These are phyloP conservation scores for Oscheius myriophilus DNA, from an alignment of 2,888 invertebrate species.

Conservation along the genomic window DNA sequence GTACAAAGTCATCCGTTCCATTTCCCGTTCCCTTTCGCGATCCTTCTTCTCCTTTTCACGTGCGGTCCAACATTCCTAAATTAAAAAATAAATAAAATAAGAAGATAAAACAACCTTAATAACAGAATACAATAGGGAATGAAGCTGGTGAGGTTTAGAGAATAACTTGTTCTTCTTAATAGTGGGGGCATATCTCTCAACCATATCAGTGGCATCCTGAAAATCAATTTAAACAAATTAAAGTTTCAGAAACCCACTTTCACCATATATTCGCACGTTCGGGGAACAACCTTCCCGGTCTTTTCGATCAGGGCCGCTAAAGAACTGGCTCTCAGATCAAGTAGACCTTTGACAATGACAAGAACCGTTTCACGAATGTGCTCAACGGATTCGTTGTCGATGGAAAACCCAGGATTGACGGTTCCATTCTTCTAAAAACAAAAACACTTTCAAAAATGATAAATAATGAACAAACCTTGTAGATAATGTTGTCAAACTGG, in stretches of 20 bases:
- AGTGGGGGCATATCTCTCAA: constrained; percentile 7
- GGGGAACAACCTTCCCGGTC: constrained; percentile 2
- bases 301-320: background rate
- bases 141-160: constrained; percentile 2
- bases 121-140: no score
- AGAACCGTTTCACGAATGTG: constrained; percentile 18
- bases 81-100: no score
- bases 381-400: constrained; percentile 12
- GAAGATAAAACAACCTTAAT: no score
- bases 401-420: constrained; percentile 19
- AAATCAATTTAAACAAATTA: background rate
- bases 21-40: constrained; percentile 46
- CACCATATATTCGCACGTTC: constrained; percentile 20
- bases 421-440: background rate
- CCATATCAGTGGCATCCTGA: constrained; percentile 13
- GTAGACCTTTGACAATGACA: constrained; percentile 18
- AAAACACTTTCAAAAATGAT: background rate
- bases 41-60: constrained; percentile 36
- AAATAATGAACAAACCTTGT: background rate
- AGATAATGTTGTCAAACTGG: constrained; percentile 19
- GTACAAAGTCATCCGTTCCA: constrained; percentile 47
- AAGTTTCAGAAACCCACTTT: background rate
- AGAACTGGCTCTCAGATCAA: constrained; percentile 11
- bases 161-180: constrained; percentile 13
- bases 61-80: no score